phyloP scores from a whole-genome alignment of 2,797 vertebrate species.

The Adrianichthys oophorus region DNA sequence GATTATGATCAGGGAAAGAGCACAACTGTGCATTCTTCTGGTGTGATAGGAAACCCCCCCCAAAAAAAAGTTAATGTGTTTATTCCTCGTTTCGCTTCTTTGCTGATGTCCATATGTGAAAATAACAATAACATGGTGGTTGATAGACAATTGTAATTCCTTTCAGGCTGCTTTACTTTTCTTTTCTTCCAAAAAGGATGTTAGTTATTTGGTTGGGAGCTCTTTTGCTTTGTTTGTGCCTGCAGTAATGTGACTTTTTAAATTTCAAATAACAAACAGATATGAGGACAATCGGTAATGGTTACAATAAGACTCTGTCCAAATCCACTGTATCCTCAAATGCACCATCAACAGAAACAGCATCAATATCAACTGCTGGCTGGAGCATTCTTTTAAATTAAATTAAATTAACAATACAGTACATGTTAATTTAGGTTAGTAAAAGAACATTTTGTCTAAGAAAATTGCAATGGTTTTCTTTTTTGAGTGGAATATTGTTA shows the following conservation, averaged over 20 bases:
- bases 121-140: slow-evolving; percentile 54
- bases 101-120: slow-evolving; percentile 46
- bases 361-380: slow-evolving; percentile 22
- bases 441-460: no score
- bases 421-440: background rate
- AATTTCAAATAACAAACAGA: slow-evolving; percentile 56
- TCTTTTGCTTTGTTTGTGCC: slow-evolving; percentile 37
- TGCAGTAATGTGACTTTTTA: slow-evolving; percentile 44
- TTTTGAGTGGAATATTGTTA: background rate
- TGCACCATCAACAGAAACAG: slow-evolving; percentile 51
- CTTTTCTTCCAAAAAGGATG: slow-evolving; percentile 53
- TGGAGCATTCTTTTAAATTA: slow-evolving; percentile 38
- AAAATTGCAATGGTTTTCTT: no score
- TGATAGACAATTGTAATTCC: slow-evolving; percentile 58
- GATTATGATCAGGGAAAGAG: slow-evolving; percentile 31
- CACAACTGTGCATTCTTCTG: slow-evolving; percentile 7
- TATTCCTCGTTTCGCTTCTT: slow-evolving; percentile 11
- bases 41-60: background rate
- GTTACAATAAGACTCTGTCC: slow-evolving; percentile 32
- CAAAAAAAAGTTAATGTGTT: slow-evolving; percentile 6
- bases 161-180: slow-evolving; percentile 58
- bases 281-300: slow-evolving; percentile 55
- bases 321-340: slow-evolving; percentile 50
- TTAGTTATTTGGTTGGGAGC: slow-evolving; percentile 49
- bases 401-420: slow-evolving; percentile 33